Conservation (phyloP, 2,113 vertebrate genomes). For the Pogona vitticeps region DNA sequence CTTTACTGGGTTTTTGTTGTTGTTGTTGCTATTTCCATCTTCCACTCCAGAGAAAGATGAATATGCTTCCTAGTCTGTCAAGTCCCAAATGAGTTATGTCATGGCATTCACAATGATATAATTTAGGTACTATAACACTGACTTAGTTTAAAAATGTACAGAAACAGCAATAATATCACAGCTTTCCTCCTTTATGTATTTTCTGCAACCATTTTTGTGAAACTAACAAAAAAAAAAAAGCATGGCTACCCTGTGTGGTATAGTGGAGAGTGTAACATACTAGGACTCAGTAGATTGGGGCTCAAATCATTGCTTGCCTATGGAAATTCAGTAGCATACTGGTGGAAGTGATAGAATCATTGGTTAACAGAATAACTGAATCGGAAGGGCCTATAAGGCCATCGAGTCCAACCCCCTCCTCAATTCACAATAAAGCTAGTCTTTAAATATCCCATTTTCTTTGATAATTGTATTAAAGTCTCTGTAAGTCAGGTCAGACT, state of each 20-base stretch:
- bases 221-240: slow-evolving; percentile 2
- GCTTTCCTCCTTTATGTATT: neutral
- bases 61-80: neutral
- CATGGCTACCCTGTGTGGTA: too few relatives aligned
- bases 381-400: too few relatives aligned
- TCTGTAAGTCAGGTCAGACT: too few relatives aligned
- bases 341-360: too few relatives aligned
- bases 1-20: neutral
- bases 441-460: too few relatives aligned
- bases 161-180: neutral
- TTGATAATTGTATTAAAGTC: neutral
- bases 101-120: neutral
- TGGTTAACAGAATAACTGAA: too few relatives aligned
- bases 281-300: too few relatives aligned
- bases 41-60: neutral
- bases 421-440: too few relatives aligned
- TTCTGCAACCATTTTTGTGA: neutral
- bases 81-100: neutral
- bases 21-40: neutral
- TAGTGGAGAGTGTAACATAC: too few relatives aligned
- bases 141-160: neutral
- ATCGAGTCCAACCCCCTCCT: too few relatives aligned
- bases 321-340: too few relatives aligned
- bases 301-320: too few relatives aligned
- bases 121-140: neutral